Conservation (phyloP, 2,797 vertebrate species). For the Takifugu ocellatus region DNA sequence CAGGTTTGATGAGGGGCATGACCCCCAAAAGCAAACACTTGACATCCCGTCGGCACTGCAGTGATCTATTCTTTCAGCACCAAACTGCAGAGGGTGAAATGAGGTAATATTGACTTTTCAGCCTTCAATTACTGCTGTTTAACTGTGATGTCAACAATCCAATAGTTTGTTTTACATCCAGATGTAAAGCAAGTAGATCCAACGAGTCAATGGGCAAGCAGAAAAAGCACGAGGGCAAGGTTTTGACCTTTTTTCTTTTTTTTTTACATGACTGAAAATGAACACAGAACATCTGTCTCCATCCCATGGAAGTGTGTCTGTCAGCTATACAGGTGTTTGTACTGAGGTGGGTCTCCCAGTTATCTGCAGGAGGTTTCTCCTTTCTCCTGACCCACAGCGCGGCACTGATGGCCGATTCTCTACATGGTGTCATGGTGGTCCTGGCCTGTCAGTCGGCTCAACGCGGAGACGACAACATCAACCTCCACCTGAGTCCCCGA, state of each 20-base stretch:
- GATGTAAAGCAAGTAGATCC: too few species aligned
- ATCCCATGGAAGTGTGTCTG: too few species aligned
- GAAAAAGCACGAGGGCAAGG: too few species aligned
- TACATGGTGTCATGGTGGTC: conserved; percentile 52
- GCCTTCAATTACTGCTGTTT: too few species aligned
- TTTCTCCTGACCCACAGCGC: conserved; percentile 47
- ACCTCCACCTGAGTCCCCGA: conserved; percentile 44
- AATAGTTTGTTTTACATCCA: too few species aligned
- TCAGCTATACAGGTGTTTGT: too few species aligned
- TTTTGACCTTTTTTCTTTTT: too few species aligned
- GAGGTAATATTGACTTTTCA: conserved; percentile 17
- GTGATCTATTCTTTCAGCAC: conserved; percentile 28
- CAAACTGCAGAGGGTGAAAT: conserved; percentile 7
- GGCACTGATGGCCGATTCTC: conserved; percentile 44
- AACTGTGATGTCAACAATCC: too few species aligned
- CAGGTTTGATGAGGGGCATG: conserved; percentile 41
- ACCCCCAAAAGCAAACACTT: conserved; percentile 61
- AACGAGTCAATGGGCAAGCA: too few species aligned
- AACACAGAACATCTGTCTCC: too few species aligned
- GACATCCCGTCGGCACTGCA: conserved; percentile 40
- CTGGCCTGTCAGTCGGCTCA: conserved; percentile 47
- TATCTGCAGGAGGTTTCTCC: conserved; percentile 37
- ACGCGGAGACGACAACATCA: conserved; percentile 54
- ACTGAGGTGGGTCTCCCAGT: conserved; percentile 5
- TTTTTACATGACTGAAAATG: too few species aligned